phyloP scores from a whole-genome alignment of 2,113 vertebrate genomes.

The Halichoerus grypus region DNA sequence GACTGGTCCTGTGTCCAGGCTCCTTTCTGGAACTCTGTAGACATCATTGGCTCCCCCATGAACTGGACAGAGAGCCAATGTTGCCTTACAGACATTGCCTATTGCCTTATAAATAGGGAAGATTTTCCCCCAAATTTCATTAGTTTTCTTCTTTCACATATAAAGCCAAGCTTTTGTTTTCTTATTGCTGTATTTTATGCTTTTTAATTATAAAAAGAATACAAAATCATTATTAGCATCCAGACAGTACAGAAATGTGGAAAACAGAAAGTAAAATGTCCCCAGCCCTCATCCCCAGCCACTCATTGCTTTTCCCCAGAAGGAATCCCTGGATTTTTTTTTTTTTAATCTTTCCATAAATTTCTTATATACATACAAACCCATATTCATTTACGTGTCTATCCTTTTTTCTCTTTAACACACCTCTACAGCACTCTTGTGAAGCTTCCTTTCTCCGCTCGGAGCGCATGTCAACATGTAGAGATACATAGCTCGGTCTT shows the following conservation, averaged over 20 bases:
- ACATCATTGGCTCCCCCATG: neutral
- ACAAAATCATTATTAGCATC: conserved; percentile 22
- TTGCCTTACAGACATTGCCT: neutral
- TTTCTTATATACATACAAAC: neutral
- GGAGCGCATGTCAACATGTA: neutral
- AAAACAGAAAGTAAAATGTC: conserved; percentile 20
- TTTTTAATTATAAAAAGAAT: conserved; percentile 58
- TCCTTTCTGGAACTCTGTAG: neutral
- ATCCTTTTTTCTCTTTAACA: neutral
- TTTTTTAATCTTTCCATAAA: neutral
- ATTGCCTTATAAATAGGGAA: neutral
- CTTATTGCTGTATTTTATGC: conserved; percentile 54
- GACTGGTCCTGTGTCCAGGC: neutral
- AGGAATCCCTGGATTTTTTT: conserved; percentile 37
- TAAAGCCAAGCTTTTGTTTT: conserved; percentile 54
- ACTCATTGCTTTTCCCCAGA: neutral
- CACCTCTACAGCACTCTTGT: neutral
- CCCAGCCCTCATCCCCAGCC: neutral
- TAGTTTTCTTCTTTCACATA: neutral
- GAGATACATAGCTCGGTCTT: neutral
- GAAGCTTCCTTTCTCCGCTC: conserved; percentile 18
- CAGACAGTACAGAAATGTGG: conserved; percentile 9
- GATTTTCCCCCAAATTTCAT: neutral
- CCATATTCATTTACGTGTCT: conserved; percentile 5
- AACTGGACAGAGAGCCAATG: neutral